These are phyloP conservation scores for Chloropsis hardwickii DNA, from an alignment of 2,113 vertebrate species.

Conservation along the genomic window DNA sequence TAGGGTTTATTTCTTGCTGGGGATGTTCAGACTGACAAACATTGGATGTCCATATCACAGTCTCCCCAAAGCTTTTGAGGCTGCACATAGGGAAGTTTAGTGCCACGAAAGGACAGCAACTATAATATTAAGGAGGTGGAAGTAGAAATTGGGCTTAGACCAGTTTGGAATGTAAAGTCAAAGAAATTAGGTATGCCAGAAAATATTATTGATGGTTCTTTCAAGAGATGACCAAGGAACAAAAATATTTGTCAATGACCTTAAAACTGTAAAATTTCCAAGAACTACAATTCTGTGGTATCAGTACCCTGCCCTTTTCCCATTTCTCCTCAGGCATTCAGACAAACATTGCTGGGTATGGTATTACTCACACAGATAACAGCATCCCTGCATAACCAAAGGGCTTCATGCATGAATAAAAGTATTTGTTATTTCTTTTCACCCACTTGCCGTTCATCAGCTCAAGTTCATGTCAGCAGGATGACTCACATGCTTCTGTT, in stretches of 20 bases:
- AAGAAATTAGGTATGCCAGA: background rate
- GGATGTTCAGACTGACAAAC: background rate
- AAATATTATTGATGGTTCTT: background rate
- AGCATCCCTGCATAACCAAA: background rate
- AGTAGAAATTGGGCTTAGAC: background rate
- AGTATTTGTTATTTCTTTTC: constrained; percentile 23
- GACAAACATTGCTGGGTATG: background rate
- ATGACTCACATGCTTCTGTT: constrained; percentile 27
- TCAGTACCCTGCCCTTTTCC: background rate
- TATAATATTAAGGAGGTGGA: background rate
- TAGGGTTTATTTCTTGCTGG: background rate
- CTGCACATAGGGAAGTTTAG: background rate
- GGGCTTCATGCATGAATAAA: constrained; percentile 16
- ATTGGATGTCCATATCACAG: background rate
- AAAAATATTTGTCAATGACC: background rate
- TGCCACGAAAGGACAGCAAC: background rate
- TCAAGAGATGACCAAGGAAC: background rate
- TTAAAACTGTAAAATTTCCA: background rate
- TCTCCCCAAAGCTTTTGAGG: background rate
- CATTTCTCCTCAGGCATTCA: background rate
- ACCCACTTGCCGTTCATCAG: background rate
- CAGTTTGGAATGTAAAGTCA: background rate
- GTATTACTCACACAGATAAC: background rate
- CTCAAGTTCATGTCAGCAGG: constrained; percentile 10
- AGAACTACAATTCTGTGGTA: background rate